Base-by-base conservation (phyloP, 2,888 invertebrate genomes). In the Sinelater perroti region DNA sequence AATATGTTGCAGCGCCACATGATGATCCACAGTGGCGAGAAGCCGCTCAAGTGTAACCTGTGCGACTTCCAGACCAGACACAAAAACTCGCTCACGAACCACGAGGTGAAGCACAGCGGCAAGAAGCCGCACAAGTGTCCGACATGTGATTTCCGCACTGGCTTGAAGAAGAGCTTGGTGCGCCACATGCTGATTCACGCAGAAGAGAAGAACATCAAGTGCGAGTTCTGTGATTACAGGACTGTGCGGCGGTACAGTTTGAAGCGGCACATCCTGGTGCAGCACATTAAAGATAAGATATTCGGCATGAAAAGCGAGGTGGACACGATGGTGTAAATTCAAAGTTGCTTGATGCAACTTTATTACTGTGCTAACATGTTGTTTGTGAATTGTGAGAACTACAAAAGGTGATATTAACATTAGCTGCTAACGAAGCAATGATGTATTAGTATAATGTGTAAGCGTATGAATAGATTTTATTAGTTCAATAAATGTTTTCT, bases 261-360 rank as follows among this genome's bases (percentile, higher is more conserved):
- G 10, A 18, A n/a, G 5, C 4, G 10, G 6, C 38, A 38, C 21
- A 38, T n/a, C n/a, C n/a, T 38, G 38, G 33, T 6, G 2, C 7
- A 8, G 16, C 33, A 33, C 33, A 33, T 13, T 5, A 6, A 33
- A 1, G 17, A 16, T n/a, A n/a, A n/a, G n/a, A n/a, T n/a, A 8
- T 33, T 33, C 14, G 33, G 33, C 8, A 16, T 33, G 8, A 8
- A 2, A 33, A 11, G 13, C 33, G 16, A 16, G 33, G 33, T 11
- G 11, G n/a, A n/a, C n/a, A n/a, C n/a, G n/a, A n/a, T 33, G 16
- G 33, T 13, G 33, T n/a, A 33, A 33, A 33, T 33, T 33, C n/a
- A n/a, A n/a, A n/a, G n/a, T n/a, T n/a, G n/a, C n/a, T n/a, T n/a
- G n/a, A n/a, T n/a, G n/a, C n/a, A n/a, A n/a, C n/a, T n/a, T n/a